These are phyloP conservation scores for Cyprinodon brontotheroides DNA, from an alignment of 2,113 vertebrate species.

Conservation along the genomic window DNA sequence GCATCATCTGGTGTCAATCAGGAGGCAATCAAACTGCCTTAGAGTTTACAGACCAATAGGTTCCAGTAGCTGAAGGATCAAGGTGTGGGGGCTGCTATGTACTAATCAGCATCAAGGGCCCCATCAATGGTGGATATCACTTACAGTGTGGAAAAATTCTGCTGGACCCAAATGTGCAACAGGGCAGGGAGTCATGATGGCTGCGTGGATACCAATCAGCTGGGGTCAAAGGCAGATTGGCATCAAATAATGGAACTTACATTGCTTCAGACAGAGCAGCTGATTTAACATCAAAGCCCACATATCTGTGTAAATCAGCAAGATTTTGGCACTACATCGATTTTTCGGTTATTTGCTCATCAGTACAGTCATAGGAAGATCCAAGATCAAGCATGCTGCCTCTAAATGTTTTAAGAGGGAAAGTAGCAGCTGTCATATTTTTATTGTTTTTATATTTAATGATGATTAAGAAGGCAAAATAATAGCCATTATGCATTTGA, in stretches of 20 bases:
- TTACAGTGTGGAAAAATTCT: conserved; percentile 54
- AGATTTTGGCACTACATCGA: not conserved
- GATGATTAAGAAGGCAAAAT: not conserved
- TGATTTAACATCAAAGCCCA: not conserved
- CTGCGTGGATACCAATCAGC: conserved; percentile 36
- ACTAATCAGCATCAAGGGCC: conserved; percentile 34
- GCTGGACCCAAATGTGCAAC: conserved; percentile 18
- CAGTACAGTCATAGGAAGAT: not conserved
- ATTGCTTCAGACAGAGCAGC: not conserved
- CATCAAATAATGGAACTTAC: not conserved
- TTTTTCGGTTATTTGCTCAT: not conserved
- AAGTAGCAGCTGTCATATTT: too few relatives aligned
- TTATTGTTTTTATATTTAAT: not conserved
- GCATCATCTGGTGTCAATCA: conserved; percentile 45
- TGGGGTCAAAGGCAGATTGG: not conserved
- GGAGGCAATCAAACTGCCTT: conserved; percentile 48
- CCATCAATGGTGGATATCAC: conserved; percentile 51
- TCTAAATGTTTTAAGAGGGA: not conserved
- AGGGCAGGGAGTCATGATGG: conserved; percentile 17
- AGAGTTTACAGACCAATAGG: conserved; percentile 55
- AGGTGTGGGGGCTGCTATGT: conserved; percentile 35
- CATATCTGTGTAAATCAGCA: not conserved
- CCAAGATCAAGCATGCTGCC: not conserved
- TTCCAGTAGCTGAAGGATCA: not conserved
- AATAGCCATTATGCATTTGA: too few relatives aligned